Base-by-base conservation (phyloP, 1,140 invertebrate genomes). In the Cotesia typhae region DNA sequence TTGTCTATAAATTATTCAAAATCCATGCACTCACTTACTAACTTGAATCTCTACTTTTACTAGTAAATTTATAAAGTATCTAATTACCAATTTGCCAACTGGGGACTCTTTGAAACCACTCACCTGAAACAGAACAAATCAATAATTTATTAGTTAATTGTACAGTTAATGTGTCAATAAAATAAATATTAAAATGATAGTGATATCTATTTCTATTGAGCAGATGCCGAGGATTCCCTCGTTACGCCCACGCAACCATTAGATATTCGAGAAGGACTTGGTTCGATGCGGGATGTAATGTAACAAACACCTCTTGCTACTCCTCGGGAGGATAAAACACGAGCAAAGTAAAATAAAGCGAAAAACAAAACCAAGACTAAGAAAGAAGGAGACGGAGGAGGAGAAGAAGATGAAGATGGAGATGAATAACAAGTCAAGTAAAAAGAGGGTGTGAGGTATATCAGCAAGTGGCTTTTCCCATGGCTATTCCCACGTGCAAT, bases 401-500 rank as follows among this genome's bases (percentile, higher is more conserved):
- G 41, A 47, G 41, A 47, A 7, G 41, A 47, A 47, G 41, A 47
- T 47, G 41, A 10, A 47, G 41, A 47, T 47, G 41, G 41, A 47
- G 41, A 47, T 69, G 57, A 74, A 74, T 71, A 6, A 57, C 35
- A 68, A 55, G 67, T 35, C 35, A 59, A 68, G 37, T 41, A 41
- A 61, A 41, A 59, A 47, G 41, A 71, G 57, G 51, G 67, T n/a
- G 71, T 69, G 66, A 68, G 70, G 37, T 47, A 64, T 61, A 20
- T n/a, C 37, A 47, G 71, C 66, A 73, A 63, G 70, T 65, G 38
- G 52, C 35, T 41, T 57, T 66, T 67, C 57, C 72, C 64, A 52
- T 59, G 38, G 41, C 47, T 71, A 75, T 75, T 75, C 74, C 74
- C 74, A 75, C 71, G 74, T 61, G 72, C 71, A 61, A 71, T 73